phyloP scores from a whole-genome alignment of 2,113 vertebrate genomes.

The Psophia crepitans region DNA sequence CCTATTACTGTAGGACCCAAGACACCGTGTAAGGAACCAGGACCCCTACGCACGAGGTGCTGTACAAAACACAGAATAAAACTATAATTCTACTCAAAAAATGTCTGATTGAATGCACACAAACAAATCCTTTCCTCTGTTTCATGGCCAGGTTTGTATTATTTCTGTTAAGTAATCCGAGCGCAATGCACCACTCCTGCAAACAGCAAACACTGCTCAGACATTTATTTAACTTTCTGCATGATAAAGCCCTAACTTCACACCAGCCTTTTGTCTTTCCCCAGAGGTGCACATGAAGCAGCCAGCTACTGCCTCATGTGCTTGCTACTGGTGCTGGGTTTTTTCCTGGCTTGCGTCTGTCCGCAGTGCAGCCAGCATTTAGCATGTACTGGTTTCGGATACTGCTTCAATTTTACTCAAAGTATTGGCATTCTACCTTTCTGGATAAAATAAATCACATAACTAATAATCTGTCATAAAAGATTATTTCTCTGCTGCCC shows the following conservation, averaged over 20 bases:
- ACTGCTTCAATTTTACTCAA: neutral
- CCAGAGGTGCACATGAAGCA: neutral
- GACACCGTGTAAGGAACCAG: neutral
- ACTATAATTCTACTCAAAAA: neutral
- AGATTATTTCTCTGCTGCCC: neutral
- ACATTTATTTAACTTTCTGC: constrained; percentile 36
- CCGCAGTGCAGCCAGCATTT: neutral
- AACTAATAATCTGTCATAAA: neutral
- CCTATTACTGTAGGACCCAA: neutral
- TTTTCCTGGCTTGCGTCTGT: neutral
- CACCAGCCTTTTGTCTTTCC: neutral
- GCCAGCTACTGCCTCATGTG: neutral
- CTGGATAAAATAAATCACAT: neutral
- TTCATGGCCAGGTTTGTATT: neutral
- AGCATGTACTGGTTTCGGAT: neutral
- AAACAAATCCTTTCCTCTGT: neutral
- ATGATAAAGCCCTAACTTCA: neutral
- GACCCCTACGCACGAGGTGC: neutral
- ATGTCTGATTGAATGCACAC: neutral
- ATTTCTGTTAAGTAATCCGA: neutral
- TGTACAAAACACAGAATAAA: neutral
- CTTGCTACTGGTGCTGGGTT: neutral
- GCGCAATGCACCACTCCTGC: neutral
- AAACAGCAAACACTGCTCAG: constrained; percentile 34
- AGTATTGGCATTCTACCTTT: neutral